Evolutionary conservation across 2,888 invertebrate species (phyloP), one percentile per base, ranked within the genome.

Genomic region (Belgica antarctica): DNA sequence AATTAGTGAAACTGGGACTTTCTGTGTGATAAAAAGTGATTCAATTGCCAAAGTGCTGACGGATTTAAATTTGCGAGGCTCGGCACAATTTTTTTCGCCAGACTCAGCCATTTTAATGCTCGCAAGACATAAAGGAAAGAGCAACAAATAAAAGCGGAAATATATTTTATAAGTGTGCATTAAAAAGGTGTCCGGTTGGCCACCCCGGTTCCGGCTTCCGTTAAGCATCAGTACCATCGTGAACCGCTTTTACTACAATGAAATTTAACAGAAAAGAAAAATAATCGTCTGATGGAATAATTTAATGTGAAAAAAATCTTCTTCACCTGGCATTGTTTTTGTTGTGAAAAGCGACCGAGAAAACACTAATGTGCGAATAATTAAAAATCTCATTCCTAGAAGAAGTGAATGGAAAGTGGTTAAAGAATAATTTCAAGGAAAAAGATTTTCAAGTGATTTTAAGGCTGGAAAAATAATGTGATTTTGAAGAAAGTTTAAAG

Each of bases 61-160:
- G n/a, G n/a, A n/a, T n/a, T n/a, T n/a, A n/a, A n/a, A n/a, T n/a
- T n/a, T n/a, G n/a, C n/a, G n/a, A n/a, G n/a, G n/a, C n/a, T n/a
- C n/a, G n/a, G n/a, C n/a, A n/a, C n/a, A n/a, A n/a, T n/a, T n/a
- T n/a, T n/a, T n/a, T n/a, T n/a, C n/a, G n/a, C n/a, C n/a, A n/a
- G n/a, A n/a, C n/a, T n/a, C n/a, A n/a, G n/a, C n/a, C n/a, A n/a
- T n/a, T n/a, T 36, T 15, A 41, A 15, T 41, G 41, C n/a, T 41
- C 15, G 25, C 22, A 22, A 57, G 17, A 24, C 24, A 24, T 27
- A 28, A 41, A 52, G 34, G 57, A 68, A 57, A 8, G 57, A 68
- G 68, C 68, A 68, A 68, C 68, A 68, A 68, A 68, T 68, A 68
- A 68, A 31, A 24, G n/a, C 52, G 68, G 57, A 68, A 66, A 47